Evolutionary conservation across 2,797 vertebrate genomes (phyloP), one percentile per base, ranked within the genome.

Genomic region (Clarias pachynema): DNA sequence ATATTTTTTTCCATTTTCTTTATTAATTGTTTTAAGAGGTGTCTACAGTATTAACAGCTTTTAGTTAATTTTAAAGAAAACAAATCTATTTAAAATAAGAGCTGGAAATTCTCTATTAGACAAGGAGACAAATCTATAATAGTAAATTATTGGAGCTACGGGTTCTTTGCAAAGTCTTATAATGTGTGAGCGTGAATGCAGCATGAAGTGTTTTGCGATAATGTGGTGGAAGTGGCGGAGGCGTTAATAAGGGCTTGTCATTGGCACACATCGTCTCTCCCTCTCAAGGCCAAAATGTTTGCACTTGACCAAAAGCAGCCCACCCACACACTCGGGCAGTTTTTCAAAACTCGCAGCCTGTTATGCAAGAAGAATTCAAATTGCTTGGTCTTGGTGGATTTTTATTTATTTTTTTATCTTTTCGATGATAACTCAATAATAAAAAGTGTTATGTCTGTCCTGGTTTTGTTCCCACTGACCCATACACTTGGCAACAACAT

Each of bases 211-310:
- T 78, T 62, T 26, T 66, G 84, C n/a, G 79, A 29, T 65, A 74
- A 62, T 69, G 88, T 80, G 60, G 79, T 80, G n/a, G 20, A 80
- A 89, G 86, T 72, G 78, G 86, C 18, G 93, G 93, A 93, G 94
- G 94, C 31, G 93, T 92, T 90, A 90, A 93, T 92, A 91, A 89
- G 85, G 89, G 87, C 89, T 92, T 92, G 91, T 89, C 90, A 88
- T 92, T 92, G 92, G 90, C 93, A 93, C 91, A 63, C 40, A 72
- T 53, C 29, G 4, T 75, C 81, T 73, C 89, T 93, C 88, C 91
- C 92, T 95, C 94, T 95, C 92, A 94, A 94, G 93, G 94, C 92
- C 94, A 92, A 95, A 94, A 95, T 94, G 93, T 94, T 94, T 94
- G 93, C 94, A 94, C 94, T 95, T 92, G 91, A 95, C 94, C 94